Conservation (phyloP, 2,888 invertebrate genomes). For the Calliphora vomitoria region DNA sequence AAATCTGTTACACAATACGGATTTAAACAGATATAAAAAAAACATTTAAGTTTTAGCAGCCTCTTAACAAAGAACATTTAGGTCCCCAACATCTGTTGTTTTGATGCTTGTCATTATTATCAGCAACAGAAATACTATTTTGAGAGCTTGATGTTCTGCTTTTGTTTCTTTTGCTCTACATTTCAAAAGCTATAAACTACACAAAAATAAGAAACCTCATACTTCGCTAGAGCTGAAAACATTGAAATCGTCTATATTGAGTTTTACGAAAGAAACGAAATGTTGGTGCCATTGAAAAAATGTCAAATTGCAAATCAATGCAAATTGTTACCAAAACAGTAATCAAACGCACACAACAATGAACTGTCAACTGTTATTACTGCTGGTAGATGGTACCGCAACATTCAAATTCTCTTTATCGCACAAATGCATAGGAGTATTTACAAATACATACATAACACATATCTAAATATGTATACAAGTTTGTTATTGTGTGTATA, state of each 20-base stretch:
- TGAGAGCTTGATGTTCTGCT: background rate
- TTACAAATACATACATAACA: background rate
- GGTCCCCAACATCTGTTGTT: slow-evolving; percentile 21
- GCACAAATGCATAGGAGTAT: background rate
- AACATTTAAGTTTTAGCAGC: background rate
- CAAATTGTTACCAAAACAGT: slow-evolving; percentile 58
- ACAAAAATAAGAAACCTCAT: background rate
- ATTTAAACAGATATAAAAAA: background rate
- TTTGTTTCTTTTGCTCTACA: background rate
- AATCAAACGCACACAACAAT: slow-evolving; percentile 52
- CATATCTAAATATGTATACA: background rate
- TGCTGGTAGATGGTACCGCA: slow-evolving; percentile 16
- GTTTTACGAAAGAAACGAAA: slow-evolving; percentile 1
- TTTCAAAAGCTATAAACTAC: background rate
- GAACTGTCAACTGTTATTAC: slow-evolving; percentile 56
- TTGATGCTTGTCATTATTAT: background rate
- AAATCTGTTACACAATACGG: background rate
- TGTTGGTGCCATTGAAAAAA: slow-evolving; percentile 10
- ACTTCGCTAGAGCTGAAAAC: background rate
- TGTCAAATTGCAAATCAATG: slow-evolving; percentile 59
- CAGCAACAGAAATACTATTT: background rate
- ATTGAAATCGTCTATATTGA: slow-evolving; percentile 4
- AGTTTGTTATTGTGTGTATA: background rate
- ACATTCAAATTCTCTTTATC: background rate
- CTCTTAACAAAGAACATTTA: slow-evolving; percentile 6